Percentiles rank a stretch among this genome's conserved stretches.
These are phyloP conservation scores for Melanotaenia pygmaea DNA, from an alignment of 2,797 vertebrate genomes.

Conservation along the genomic window DNA sequence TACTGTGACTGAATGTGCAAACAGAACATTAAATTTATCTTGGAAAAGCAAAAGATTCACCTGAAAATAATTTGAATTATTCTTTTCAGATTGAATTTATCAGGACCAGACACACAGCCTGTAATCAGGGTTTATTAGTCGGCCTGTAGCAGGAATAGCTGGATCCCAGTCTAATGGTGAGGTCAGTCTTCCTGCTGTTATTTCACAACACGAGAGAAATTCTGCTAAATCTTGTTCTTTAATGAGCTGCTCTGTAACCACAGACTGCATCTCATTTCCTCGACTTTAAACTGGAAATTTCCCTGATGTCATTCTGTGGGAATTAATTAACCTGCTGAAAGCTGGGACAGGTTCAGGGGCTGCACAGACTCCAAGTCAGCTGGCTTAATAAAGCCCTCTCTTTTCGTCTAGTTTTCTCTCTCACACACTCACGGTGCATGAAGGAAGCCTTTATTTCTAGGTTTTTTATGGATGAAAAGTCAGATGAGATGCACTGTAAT, in stretches of 20 bases:
- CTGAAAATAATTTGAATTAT: neutral
- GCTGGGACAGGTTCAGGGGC: conserved; percentile 47
- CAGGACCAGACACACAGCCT: conserved; percentile 8
- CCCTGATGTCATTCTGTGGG: conserved; percentile 62
- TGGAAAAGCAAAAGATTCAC: neutral
- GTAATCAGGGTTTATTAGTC: too few species aligned
- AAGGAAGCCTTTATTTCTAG: too few species aligned
- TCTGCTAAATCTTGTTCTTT: conserved; percentile 33
- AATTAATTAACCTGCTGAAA: conserved; percentile 67
- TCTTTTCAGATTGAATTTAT: conserved; percentile 4
- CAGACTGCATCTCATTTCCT: conserved; percentile 48
- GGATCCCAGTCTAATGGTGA: conserved; percentile 13
- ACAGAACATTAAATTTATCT: neutral
- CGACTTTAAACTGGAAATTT: conserved; percentile 36
- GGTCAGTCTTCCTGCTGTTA: conserved; percentile 26
- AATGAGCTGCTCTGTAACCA: conserved; percentile 41
- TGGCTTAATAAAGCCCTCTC: too few species aligned
- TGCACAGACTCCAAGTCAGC: conserved; percentile 1
- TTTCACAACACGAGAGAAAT: conserved; percentile 51
- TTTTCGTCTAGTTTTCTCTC: neutral
- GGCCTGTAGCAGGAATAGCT: too few species aligned
- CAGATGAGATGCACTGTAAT: conserved; percentile 65
- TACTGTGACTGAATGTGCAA: too few species aligned
- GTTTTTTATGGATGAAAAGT: conserved; percentile 58
- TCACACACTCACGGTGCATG: conserved; percentile 1